phyloP scores from a whole-genome alignment of 1,140 invertebrate species.

The Drosophila quadrilineata region DNA sequence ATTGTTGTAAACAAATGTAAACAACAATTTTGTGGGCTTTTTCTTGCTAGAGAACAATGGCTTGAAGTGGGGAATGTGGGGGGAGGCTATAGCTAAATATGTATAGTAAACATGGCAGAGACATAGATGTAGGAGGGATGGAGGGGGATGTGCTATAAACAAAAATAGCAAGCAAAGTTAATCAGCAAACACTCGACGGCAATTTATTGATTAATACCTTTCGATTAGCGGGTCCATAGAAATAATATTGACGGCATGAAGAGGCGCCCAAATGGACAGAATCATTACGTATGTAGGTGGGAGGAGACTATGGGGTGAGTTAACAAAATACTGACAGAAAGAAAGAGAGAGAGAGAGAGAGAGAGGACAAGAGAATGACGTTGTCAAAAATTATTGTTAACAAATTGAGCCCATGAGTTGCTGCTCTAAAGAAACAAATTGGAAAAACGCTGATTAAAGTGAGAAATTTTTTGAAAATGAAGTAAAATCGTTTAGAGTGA shows the following conservation, averaged over 20 bases:
- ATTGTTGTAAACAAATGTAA: slow-evolving; percentile 50
- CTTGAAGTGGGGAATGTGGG: too few species aligned
- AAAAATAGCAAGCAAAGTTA: slow-evolving; percentile 67
- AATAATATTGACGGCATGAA: slow-evolving; percentile 37
- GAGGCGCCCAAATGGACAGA: background rate
- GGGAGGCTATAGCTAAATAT: too few species aligned
- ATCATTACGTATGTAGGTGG: background rate
- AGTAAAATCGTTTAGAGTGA: too few species aligned
- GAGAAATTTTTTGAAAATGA: too few species aligned
- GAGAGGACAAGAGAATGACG: too few species aligned
- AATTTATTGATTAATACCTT: slow-evolving; percentile 72
- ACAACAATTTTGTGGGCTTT: slow-evolving; percentile 42
- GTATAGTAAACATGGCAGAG: background rate
- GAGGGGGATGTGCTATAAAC: slow-evolving; percentile 15
- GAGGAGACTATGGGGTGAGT: too few species aligned
- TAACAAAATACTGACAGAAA: too few species aligned
- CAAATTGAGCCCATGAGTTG: too few species aligned
- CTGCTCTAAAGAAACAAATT: too few species aligned
- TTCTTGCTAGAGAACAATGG: slow-evolving; percentile 39
- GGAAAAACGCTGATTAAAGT: too few species aligned
- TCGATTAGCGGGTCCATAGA: slow-evolving; percentile 58
- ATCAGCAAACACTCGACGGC: slow-evolving; percentile 64
- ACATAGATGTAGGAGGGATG: background rate
- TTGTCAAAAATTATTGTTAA: too few species aligned
- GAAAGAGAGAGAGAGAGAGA: too few species aligned